A percentile compares a stretch with the other conserved stretches of the same genome.
These are phyloP conservation scores for Gallinago paraguaiae DNA, from an alignment of 2,113 vertebrate species.

Conservation along the genomic window DNA sequence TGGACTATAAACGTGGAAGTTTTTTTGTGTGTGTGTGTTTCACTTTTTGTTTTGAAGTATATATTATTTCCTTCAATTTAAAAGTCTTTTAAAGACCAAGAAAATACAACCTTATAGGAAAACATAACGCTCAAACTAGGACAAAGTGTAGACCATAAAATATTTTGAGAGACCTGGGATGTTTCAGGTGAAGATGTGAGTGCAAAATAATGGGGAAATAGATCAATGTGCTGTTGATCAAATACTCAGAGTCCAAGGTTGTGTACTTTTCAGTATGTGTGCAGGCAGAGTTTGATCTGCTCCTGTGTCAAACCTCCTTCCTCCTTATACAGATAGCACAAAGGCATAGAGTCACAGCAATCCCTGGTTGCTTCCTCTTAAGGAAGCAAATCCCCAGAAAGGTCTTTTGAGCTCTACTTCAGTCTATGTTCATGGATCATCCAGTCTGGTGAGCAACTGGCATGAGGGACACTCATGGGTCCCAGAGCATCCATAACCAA, in stretches of 20 bases:
- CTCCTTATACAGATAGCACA: not conserved
- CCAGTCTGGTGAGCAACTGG: not conserved
- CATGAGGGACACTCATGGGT: fast-evolving
- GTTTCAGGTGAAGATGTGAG: not conserved
- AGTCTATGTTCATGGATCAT: not conserved
- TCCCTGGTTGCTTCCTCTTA: not conserved
- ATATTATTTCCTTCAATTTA: not conserved
- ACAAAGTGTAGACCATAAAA: not conserved
- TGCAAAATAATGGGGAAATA: not conserved
- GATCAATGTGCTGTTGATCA: not conserved
- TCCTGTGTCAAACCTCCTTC: not conserved
- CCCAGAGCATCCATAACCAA: not conserved
- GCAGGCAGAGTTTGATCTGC: not conserved
- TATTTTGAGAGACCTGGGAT: not conserved
- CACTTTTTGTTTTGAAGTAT: not conserved
- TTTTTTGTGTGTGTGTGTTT: not conserved
- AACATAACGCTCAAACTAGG: not conserved
- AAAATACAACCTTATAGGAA: not conserved
- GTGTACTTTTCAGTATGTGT: not conserved
- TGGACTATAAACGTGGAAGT: not conserved
- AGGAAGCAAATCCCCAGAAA: not conserved
- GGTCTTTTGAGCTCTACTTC: not conserved
- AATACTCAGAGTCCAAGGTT: not conserved
- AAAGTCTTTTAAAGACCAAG: not conserved
- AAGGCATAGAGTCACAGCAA: not conserved